Evolutionary conservation across 2,113 vertebrate genomes (phyloP), one percentile per base, ranked within the genome.

Genomic region (human): DNA sequence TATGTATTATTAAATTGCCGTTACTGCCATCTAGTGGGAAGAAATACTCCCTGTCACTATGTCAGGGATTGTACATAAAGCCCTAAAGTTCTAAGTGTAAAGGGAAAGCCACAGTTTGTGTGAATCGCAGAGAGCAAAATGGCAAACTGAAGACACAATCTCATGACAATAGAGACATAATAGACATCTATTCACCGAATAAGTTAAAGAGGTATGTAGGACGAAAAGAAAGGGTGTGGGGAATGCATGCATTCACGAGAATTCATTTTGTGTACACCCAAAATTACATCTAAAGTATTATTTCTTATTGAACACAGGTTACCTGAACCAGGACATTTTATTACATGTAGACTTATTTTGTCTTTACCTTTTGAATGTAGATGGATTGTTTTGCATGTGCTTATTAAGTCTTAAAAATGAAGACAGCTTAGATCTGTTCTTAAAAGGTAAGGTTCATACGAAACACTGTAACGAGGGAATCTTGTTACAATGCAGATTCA

Each of bases 11-110:
- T 98, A 98, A 98, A 43, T 98, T 98, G 99, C 94, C 96, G 61
- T 98, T 98, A 98, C 96, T 98, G 99, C 98, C 99, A 99, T 98
- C 99, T 99, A 98, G 98, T 98, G 99, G 99, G 43, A 32, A 89
- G 81, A 97, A 94, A 52, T 7, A 52, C 40, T 89, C 45, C 89
- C 0, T 30, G 86, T 35, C 87, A 43, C 35, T 90, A 0, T 83
- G 48, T 40, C 1, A 43, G 22, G 75, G 73, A 90, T 76, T 40
- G 4, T 87, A n/a, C 43, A 32, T 48, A 35, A 93, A n/a, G 7
- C 35, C 48, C 17, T 48, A 1, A 61, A 73, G 1, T 50, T 90
- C 38, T n/a, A 57, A 64, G 52, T 72, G 5, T 11, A 35, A 96
- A 82, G 5, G 23, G 5, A 88, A 79, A 78, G 9, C 35, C 43